phyloP scores from a whole-genome alignment of 1,140 invertebrate species.

The Aphelenchoides fujianensis region DNA sequence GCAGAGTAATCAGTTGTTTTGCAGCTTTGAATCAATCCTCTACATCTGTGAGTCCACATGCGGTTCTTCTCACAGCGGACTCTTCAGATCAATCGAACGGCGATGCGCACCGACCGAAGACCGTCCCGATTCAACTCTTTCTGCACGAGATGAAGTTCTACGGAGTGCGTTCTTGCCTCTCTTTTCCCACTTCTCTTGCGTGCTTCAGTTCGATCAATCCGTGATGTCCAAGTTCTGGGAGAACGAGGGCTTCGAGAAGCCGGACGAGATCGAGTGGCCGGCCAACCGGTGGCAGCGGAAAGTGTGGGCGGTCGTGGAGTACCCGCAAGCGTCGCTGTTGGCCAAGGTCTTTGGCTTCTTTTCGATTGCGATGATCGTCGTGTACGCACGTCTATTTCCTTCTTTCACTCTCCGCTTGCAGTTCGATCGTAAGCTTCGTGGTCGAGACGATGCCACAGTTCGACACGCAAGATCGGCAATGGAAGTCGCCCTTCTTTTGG shows the following conservation, averaged over 20 bases:
- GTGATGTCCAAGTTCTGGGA: slow-evolving; percentile 4
- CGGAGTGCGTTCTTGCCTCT: background rate
- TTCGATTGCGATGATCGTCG: background rate
- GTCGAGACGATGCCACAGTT: slow-evolving; percentile 7
- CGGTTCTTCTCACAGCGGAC: too few species aligned
- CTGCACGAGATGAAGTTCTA: background rate
- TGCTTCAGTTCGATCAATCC: background rate
- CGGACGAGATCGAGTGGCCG: background rate
- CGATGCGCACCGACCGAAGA: background rate
- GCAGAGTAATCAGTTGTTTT: background rate
- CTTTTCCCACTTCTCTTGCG: background rate
- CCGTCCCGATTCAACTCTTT: background rate
- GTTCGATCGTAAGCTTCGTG: background rate
- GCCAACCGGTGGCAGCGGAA: background rate
- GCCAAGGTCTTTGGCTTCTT: background rate
- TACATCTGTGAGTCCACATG: too few species aligned
- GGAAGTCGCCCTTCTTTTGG: background rate
- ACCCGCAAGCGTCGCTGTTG: background rate
- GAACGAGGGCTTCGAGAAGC: slow-evolving; percentile 1
- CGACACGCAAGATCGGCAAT: background rate
- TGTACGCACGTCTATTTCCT: background rate
- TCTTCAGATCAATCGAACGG: slow-evolving; percentile 10
- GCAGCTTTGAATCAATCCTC: slow-evolving; percentile 10
- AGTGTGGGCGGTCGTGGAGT: background rate
- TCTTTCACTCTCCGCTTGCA: background rate